Evolutionary conservation across 2,888 invertebrate genomes (phyloP).

Genomic region (Xestoiulus laeticollis): DNA sequence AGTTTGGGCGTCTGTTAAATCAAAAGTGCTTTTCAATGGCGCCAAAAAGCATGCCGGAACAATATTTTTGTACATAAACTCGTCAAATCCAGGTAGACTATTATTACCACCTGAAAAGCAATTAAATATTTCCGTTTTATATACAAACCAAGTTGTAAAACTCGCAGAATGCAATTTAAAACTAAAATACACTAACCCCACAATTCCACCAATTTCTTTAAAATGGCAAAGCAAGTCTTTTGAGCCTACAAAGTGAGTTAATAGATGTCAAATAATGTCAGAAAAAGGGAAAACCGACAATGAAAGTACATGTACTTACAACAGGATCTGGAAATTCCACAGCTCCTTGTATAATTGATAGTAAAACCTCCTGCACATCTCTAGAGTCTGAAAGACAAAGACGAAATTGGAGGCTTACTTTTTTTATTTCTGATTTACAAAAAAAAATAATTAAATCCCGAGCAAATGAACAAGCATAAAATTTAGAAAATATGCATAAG

Average conservation of each 20-base stretch:
- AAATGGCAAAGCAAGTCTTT: slow-evolving; percentile 66
- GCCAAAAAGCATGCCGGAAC: slow-evolving; percentile 69
- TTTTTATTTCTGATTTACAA: slow-evolving; percentile 20
- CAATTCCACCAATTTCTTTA: slow-evolving; percentile 66
- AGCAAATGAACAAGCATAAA: neutral
- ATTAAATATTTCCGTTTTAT: neutral
- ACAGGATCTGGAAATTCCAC: slow-evolving; percentile 67
- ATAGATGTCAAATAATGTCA: slow-evolving; percentile 49
- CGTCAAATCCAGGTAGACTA: slow-evolving; percentile 65
- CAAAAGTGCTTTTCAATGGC: slow-evolving; percentile 67
- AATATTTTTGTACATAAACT: slow-evolving; percentile 68
- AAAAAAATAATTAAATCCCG: neutral
- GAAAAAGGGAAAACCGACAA: neutral
- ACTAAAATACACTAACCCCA: slow-evolving; percentile 63
- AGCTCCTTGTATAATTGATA: slow-evolving; percentile 67
- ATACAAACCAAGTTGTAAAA: neutral
- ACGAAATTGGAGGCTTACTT: slow-evolving; percentile 22
- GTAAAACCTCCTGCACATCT: slow-evolving; percentile 63
- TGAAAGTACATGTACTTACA: slow-evolving; percentile 59
- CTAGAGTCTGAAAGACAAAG: slow-evolving; percentile 60
- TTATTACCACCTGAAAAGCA: slow-evolving; percentile 62
- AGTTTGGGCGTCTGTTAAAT: slow-evolving; percentile 68
- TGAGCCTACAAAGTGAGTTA: slow-evolving; percentile 63
- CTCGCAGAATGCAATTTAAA: neutral
- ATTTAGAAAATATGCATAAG: slow-evolving; percentile 34